Evolutionary conservation across 1,140 invertebrate species (phyloP), one percentile per base, ranked within the genome.

Genomic region (Solenopsis invicta): DNA sequence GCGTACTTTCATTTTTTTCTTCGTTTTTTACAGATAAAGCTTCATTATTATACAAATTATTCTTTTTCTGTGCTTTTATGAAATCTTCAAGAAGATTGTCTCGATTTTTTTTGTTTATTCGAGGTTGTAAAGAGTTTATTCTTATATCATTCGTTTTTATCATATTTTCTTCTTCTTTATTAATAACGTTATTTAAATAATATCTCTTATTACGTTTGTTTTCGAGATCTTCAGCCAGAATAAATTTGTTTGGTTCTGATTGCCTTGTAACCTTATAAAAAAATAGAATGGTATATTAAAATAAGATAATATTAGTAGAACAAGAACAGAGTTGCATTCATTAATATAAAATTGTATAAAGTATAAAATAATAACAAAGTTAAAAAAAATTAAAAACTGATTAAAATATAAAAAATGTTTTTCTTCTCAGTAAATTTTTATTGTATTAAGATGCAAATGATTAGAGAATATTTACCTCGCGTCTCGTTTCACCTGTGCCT

Each of bases 1-100:
- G 10, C 72, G 10, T 48, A 34, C 1, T 59, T 81, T 86, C 41
- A 62, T 88, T 2, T 10, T 76, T 52, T 12, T 54, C 48, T 54
- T 41, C 6, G 5, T 69, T 29, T 69, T 9, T 41, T 16, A 24
- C 12, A 6, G 10, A 41, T 56, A 13, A 61, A 50, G 48, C 66
- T 54, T 72, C 1, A 41, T 87, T 84, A 45, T 56, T n/a, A 41
- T 52, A 56, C 16, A 75, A 69, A 85, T 64, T 34, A 41, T 76
- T 61, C 21, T 85, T 76, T 13, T 78, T 50, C 50, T 6, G 45
- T 29, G 64, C 5, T 80, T 54, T 54, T 52, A 59, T 41, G 4
- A 80, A 69, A 13, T 69, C n/a, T 34, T 80, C 48, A n/a, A 69
- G 48, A 10, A 80, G 29, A 54, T 80, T 21, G 16, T 69, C 48